Evolutionary conservation across 2,888 invertebrate genomes (phyloP).

Genomic region (Diabrotica balteata): DNA sequence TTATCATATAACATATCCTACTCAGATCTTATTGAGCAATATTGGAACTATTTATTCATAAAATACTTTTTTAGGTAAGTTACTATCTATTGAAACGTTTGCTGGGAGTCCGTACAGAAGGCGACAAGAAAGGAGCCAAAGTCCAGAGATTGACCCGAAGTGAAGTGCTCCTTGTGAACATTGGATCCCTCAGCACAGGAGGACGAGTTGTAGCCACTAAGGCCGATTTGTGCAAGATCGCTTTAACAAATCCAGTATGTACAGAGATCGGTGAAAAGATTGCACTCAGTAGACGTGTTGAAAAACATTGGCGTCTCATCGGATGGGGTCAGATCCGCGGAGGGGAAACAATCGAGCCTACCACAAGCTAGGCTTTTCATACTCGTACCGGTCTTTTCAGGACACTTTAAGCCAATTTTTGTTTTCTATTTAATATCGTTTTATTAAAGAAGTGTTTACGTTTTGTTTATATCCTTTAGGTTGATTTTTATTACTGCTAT

Average conservation of each 20-base stretch:
- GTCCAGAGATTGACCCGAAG: constrained; percentile 90
- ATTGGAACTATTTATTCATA: too few relatives aligned
- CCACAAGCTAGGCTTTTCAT: constrained; percentile 41
- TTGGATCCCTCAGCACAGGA: constrained; percentile 97
- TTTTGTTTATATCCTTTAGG: constrained; percentile 11
- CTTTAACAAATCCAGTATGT: constrained; percentile 96
- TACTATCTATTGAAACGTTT: constrained; percentile 95
- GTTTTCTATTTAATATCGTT: constrained; percentile 7
- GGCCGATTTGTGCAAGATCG: constrained; percentile 97
- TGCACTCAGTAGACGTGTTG: constrained; percentile 97
- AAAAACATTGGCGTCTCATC: constrained; percentile 99
- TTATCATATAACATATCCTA: too few relatives aligned
- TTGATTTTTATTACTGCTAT: constrained; percentile 14
- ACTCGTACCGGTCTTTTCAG: constrained; percentile 14
- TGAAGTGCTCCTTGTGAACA: constrained; percentile 96
- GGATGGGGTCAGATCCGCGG: constrained; percentile 99
- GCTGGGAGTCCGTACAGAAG: constrained; percentile 97
- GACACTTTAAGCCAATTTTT: constrained; percentile 16
- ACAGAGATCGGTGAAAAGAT: constrained; percentile 99
- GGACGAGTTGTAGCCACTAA: constrained; percentile 94
- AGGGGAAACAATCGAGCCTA: constrained; percentile 93
- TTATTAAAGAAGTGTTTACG: constrained; percentile 11
- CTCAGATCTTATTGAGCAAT: too few relatives aligned
- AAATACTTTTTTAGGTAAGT: constrained; percentile 62
- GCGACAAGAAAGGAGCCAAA: constrained; percentile 98